Conservation (phyloP, 2,888 invertebrate genomes). For the Hirudinaria manillensis region DNA sequence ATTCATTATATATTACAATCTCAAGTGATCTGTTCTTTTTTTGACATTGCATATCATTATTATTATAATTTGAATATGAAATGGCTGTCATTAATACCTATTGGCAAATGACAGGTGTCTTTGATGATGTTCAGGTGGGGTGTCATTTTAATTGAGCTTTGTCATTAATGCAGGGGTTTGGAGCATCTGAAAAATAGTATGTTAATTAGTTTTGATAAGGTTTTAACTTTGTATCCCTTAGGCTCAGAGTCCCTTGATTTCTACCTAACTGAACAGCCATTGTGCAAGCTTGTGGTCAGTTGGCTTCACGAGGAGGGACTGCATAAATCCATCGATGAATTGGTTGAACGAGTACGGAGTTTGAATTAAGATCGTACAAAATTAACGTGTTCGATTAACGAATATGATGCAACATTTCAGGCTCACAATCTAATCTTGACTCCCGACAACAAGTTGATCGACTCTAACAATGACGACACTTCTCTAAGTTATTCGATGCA, state of each 20-base stretch:
- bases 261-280: slow-evolving; percentile 59
- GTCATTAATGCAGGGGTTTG: too few species aligned
- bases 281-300: slow-evolving; percentile 64
- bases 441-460: slow-evolving; percentile 22
- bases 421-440: slow-evolving; percentile 1
- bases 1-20: too few species aligned
- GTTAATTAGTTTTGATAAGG: too few species aligned
- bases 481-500: too few species aligned
- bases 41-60: too few species aligned
- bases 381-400: neutral
- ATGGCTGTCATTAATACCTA: too few species aligned
- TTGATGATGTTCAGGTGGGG: too few species aligned
- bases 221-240: slow-evolving; percentile 30
- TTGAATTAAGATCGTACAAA: neutral
- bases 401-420: neutral
- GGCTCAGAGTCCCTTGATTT: slow-evolving; percentile 63
- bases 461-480: neutral
- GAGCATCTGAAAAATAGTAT: too few species aligned
- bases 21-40: too few species aligned
- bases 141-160: too few species aligned
- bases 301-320: slow-evolving; percentile 58
- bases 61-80: too few species aligned
- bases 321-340: slow-evolving; percentile 26
- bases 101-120: too few species aligned
- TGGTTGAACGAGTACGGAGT: slow-evolving; percentile 35